Base-by-base conservation (phyloP, 2,888 invertebrate genomes). In the Blomia tropicalis region DNA sequence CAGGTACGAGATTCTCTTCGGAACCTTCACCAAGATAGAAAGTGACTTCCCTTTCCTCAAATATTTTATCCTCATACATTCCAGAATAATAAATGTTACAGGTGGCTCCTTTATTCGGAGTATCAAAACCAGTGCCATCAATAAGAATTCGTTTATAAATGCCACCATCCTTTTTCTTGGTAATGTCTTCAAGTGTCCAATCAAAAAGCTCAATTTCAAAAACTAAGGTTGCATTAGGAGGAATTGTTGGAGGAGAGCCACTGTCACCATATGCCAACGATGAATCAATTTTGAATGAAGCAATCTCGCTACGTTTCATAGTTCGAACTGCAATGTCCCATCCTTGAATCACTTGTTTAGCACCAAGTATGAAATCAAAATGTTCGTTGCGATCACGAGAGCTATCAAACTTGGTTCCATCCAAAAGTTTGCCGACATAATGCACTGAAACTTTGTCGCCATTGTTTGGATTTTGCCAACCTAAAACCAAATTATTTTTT, bases 311-410 rank as follows among this genome's bases (percentile, higher is more conserved):
- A 69, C 83, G 83, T 74, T 84, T 87, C 96, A 98, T 96, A 0
- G 88, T 85, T 0, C 87, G 85, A 19, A 96, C 84, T 30, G 91
- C 93, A 67, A 88, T 79, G 71, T 96, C 95, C 87, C 93, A 96
- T 75, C 84, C 91, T 77, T 86, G 87, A 67, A 95, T 92, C 1
- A 93, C 91, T 59, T 76, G 75, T 0, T 82, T 86, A 81, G 83
- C 83, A 65, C 90, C 91, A 54, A 96, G 77, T 67, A 80, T 79
- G 73, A 96, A 96, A 70, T 83, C 80, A 72, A 98, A 96, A 1
- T 87, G 84, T 65, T 85, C 81, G 66, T 82, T 81, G 64, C 89
- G 80, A 69, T 87, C 85, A 68, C 82, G 79, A 73, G 90, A 92
- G 0, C 91, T 89, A 75, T 96, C 96, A 72, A 96, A 95, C 71